Percentiles rank a stretch among this genome's conserved stretches.
phyloP scores from a whole-genome alignment of 2,888 invertebrate genomes.

The Willowsia nigromaculata region DNA sequence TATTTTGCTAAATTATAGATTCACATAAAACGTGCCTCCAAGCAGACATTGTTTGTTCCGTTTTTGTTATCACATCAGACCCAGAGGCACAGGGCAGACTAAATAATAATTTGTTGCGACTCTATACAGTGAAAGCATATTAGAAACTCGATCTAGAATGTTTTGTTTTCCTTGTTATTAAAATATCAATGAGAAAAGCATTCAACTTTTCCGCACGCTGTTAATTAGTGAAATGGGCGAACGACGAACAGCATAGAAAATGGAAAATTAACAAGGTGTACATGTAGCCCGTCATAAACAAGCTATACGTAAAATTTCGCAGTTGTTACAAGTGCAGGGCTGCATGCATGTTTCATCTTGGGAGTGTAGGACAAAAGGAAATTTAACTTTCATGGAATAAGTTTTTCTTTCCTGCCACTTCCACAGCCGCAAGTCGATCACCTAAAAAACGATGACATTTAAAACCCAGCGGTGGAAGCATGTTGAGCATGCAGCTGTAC shows the following conservation, averaged over 20 bases:
- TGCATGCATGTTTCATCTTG: neutral
- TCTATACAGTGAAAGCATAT: neutral
- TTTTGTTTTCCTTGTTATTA: constrained; percentile 4
- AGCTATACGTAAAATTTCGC: neutral
- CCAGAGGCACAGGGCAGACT: no score
- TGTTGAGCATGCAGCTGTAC: neutral
- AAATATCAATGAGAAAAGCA: constrained; percentile 10
- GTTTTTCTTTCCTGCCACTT: neutral
- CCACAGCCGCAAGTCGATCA: neutral
- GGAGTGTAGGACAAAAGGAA: neutral
- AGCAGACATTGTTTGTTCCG: no score
- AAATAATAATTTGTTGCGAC: neutral
- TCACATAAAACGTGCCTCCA: no score
- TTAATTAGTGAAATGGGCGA: constrained; percentile 10
- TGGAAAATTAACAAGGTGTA: neutral
- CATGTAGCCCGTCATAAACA: neutral
- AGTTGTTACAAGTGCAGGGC: neutral
- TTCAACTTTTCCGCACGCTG: neutral
- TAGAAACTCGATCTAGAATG: neutral
- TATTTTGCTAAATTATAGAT: no score
- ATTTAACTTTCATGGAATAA: constrained; percentile 7
- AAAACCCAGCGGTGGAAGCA: neutral
- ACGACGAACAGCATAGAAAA: neutral
- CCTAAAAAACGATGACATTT: constrained; percentile 31
- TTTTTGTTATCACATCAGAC: no score